These are phyloP conservation scores for Eupristina koningsbergeri DNA, from an alignment of 1,140 invertebrate genomes.

Conservation along the genomic window DNA sequence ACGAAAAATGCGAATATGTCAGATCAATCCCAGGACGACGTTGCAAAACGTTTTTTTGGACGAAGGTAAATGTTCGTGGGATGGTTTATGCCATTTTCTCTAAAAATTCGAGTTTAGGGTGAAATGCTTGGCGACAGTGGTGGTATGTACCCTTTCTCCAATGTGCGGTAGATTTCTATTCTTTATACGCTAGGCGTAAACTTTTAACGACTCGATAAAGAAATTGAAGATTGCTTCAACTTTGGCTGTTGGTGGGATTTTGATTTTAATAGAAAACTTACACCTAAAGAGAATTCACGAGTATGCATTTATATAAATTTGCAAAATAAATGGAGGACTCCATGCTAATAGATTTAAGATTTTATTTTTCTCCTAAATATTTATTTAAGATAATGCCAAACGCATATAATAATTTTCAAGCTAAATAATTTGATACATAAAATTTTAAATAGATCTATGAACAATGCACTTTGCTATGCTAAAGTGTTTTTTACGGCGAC, in stretches of 20 bases:
- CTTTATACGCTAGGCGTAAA: not conserved
- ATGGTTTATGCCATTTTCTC: not conserved
- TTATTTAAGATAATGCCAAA: no score
- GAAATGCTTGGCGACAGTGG: not conserved
- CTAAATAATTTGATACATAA: no score
- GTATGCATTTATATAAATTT: not conserved
- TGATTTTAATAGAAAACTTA: slow-evolving; percentile 28
- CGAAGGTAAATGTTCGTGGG: slow-evolving; percentile 2
- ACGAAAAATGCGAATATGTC: not conserved
- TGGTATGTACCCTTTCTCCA: not conserved
- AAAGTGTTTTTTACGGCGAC: no score
- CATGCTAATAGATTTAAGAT: not conserved
- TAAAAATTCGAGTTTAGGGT: not conserved
- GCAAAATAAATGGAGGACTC: not conserved
- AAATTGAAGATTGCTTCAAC: slow-evolving; percentile 28
- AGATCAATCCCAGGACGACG: not conserved
- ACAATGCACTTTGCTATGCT: no score
- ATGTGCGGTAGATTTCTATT: slow-evolving; percentile 7
- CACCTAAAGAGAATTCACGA: not conserved
- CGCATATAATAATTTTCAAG: no score
- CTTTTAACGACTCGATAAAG: slow-evolving; percentile 29
- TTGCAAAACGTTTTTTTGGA: not conserved
- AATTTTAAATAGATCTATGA: no score
- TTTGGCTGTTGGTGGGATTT: slow-evolving; percentile 18
- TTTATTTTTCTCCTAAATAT: no score